Conservation (phyloP, 2,113 vertebrate species). For the Butastur rufipennis region DNA sequence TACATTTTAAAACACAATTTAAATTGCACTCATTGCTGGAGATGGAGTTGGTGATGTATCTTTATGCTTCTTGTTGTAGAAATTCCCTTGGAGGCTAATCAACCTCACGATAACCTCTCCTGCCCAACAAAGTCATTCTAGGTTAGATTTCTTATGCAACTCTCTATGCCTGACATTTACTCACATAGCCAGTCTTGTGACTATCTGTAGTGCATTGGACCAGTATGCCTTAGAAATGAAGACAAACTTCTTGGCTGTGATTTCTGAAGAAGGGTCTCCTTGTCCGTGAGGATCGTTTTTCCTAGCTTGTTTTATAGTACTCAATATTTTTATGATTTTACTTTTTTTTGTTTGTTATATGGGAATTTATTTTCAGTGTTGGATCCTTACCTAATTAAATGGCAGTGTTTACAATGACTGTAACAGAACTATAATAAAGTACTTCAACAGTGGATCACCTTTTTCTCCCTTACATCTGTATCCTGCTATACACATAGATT, state of each 20-base stretch:
- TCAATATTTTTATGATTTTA: neutral
- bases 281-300: neutral
- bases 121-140: neutral
- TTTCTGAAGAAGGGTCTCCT: neutral
- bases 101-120: neutral
- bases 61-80: neutral
- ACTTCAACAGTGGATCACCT: neutral
- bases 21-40: neutral
- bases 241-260: neutral
- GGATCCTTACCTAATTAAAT: neutral
- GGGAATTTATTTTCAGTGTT: neutral
- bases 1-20: neutral
- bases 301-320: neutral
- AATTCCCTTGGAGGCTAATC: neutral
- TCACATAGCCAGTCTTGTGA: neutral
- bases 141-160: slow-evolving; percentile 8
- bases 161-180: neutral
- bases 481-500: neutral
- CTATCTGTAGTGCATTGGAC: neutral
- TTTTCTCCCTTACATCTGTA: neutral
- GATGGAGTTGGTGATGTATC: neutral
- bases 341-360: neutral
- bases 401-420: neutral
- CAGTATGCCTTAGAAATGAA: neutral
- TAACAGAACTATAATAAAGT: neutral